Base-by-base conservation (phyloP, 2,113 vertebrate genomes). In the Neodon shergylaensis region DNA sequence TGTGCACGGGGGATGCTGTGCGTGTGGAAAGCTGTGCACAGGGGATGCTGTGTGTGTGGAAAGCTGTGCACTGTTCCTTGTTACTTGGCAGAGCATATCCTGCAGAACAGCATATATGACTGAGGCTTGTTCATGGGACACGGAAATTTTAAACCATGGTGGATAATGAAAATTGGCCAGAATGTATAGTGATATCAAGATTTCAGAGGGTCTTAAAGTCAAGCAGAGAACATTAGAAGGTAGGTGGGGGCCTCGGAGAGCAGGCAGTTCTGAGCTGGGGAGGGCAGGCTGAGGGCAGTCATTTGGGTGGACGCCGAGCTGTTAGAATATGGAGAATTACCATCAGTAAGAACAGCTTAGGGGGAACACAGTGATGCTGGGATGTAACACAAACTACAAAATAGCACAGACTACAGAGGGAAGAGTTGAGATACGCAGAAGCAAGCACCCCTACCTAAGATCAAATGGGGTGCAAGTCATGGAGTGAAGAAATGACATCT, bases 191-290 rank as follows among this genome's bases (percentile, higher is more conserved):
- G 7, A 10, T 39, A 73, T 47, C 49, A 92, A 49, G n/a, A 39
- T 8, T 14, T 85, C 1, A 17, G 52, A 61, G n/a, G 63, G 44
- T 44, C 47, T 90, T 3, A 0, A 85, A n/a, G 22, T 42, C 63
- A 78, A 61, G 39, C 28, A 4, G 42, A 77, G 49, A 22, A 42
- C 6, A 1, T 12, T 22, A 42, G 54, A 36, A 73, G 65, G 42
- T 6, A 0, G 3, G 0, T 17, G 47, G 65, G 28, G n/a, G n/a
- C 19, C 14, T 0, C 0, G 44, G 63, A 14, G 68, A 63, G 1
- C 4, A 1, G 3, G 58, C 14, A 33, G 44, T 90, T 85, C 86
- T 90, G 58, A 79, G 65, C 21, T 63, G 19, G 42, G 5, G 65
- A 49, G 63, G 42, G 42, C 6, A 22, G 36, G 42, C 42, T 13